Evolutionary conservation across 1,140 invertebrate species (phyloP), one percentile per base, ranked within the genome.

Genomic region (Nymphalis io): DNA sequence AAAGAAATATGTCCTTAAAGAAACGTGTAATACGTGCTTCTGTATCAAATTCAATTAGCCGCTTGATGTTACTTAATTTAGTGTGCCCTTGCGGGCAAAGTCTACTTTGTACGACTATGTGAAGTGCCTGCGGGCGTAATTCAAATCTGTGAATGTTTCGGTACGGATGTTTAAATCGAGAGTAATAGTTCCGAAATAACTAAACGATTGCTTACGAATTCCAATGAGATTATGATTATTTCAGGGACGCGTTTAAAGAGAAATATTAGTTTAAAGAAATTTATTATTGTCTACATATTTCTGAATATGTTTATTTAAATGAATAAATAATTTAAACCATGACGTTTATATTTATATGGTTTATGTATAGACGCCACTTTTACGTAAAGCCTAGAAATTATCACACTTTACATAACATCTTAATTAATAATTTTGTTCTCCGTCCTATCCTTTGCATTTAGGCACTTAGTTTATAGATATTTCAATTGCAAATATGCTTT

Each of bases 171-270:
- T 63, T 51, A 33, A 63, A 18, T 48, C 13, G 18, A 39, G 20
- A 46, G 38, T 63, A 48, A 60, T 23, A 33, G 60, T 62, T 33
- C 61, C 38, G 15, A 63, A 63, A 63, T 63, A 63, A 48, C 61
- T 33, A 11, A 13, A 20, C 38, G 21, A 23, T 48, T 63, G 48
- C 61, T 63, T 63, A 55, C 33, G 46, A 33, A 55, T 63, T 40
- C 33, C 16, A 10, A 38, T 18, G 20, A 21, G 48, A 40, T 55
- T 63, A 61, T 63, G 16, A 53, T 63, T 40, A 46, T 63, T 33
- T 23, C 12, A 53, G 11, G 21, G 44, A 46, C 44, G 15, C 0
- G 15, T 46, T 46, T 46, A 4, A 18, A 1, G 18, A 23, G 10
- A 20, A 53, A 53, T 5, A 4, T n/a, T 15, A 10, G n/a, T n/a